Conservation (phyloP, 2,888 invertebrate genomes). For the Acronicta alni region DNA sequence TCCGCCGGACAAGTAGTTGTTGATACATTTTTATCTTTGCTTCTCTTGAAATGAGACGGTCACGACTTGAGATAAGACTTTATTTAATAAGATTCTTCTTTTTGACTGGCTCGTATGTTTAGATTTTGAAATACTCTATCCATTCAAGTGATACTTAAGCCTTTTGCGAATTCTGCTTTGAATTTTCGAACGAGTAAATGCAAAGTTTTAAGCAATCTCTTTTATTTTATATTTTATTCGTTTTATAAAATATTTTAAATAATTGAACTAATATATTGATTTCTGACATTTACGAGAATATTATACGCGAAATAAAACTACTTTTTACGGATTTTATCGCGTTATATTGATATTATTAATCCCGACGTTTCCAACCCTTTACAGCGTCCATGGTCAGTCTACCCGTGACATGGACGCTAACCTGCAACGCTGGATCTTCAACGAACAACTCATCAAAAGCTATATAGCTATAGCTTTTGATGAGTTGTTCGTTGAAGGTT, state of each 20-base stretch:
- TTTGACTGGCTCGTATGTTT: neutral
- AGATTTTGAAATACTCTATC: conserved; percentile 1
- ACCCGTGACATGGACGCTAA: too few species aligned
- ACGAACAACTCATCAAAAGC: too few species aligned
- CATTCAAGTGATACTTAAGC: conserved; percentile 3
- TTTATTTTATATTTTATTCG: neutral
- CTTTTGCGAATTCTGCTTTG: conserved; percentile 3
- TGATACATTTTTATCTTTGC: conserved; percentile 47
- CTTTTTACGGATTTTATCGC: too few species aligned
- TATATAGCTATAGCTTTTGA: too few species aligned
- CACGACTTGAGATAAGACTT: conserved; percentile 29
- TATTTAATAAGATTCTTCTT: conserved; percentile 3
- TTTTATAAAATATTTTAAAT: neutral
- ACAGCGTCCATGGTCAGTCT: too few species aligned
- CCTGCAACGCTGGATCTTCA: too few species aligned
- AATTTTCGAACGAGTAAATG: conserved; percentile 13
- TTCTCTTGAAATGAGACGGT: conserved; percentile 33
- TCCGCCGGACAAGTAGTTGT: conserved; percentile 56
- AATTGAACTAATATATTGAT: too few species aligned
- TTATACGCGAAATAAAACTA: too few species aligned
- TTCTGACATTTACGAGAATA: too few species aligned
- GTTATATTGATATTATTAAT: too few species aligned
- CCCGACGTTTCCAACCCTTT: too few species aligned
- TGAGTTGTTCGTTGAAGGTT: too few species aligned
- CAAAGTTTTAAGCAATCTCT: neutral